Evolutionary conservation across 2,888 invertebrate genomes (phyloP), one percentile per base, ranked within the genome.

Genomic region (Apamea anceps): DNA sequence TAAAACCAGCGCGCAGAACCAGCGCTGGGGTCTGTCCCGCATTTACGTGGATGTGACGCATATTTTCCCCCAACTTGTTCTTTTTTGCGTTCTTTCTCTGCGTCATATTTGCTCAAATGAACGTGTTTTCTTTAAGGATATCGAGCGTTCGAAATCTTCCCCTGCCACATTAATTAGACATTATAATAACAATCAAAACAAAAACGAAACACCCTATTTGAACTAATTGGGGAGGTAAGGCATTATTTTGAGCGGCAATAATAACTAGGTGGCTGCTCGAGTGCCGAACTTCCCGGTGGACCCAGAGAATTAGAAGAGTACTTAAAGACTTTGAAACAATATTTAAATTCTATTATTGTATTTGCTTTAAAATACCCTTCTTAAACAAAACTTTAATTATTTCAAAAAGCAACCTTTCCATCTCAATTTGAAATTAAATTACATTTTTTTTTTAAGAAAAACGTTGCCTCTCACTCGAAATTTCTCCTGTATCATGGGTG

Each of bases 291-390:
- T 63, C 67, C 62, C 80, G 10, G 81, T 81, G 57, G 72, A 75
- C 81, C 62, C 71, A 54, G 62, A 66, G 71, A 75, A 80, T 85
- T 85, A 85, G 66, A 74, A 62, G 70, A 70, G 68, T 82, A 71
- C 82, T 82, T 82, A 82, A 63, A 81, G 80, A 82, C 85, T 82
- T 82, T 74, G 80, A 57, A 85, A 82, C 85, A 85, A 85, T 85
- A 80, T 82, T 85, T 85, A 72, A 80, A 85, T 80, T 85, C 60
- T 80, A 66, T 85, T 85, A 82, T 85, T 85, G 66, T 85, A 71
- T 71, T 81, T 54, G 45, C 28, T 80, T 79, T 68, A 63, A 57
- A 78, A 78, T 72, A 54, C 45, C 57, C 32, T 72, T 67, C 85
- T 85, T 74, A 73, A 74, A 71, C 48, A 74, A n/a, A 85, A 85